Conservation (phyloP, 2,797 vertebrate species). For the Muscicapa striata region DNA sequence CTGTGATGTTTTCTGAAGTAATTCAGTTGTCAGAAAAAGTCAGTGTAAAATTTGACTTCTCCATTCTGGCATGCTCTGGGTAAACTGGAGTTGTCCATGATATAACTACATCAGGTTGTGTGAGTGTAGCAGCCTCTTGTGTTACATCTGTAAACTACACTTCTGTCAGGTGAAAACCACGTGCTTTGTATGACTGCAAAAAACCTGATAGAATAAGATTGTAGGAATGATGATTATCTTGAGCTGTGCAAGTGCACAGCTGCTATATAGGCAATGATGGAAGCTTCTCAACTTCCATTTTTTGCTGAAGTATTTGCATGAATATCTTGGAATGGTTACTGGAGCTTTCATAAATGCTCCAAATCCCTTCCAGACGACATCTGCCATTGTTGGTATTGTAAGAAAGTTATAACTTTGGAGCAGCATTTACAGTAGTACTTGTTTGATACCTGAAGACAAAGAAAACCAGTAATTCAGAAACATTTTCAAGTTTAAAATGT, state of each 20-base stretch:
- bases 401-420: not conserved
- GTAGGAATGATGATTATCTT: not conserved
- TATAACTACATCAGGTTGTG: not conserved
- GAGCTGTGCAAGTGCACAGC: not conserved
- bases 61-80: not conserved
- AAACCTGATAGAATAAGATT: not conserved
- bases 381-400: not conserved
- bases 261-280: not conserved
- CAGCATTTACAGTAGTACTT: not conserved
- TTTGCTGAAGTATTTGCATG: not conserved
- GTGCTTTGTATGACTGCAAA: not conserved
- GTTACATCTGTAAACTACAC: conserved; percentile 22
- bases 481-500: not conserved
- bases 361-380: not conserved
- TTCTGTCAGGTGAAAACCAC: not conserved
- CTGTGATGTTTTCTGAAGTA: not conserved
- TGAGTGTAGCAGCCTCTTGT: conserved; percentile 58
- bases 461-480: not conserved
- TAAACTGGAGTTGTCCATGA: not conserved
- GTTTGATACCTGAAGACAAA: not conserved
- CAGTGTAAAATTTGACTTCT: not conserved
- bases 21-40: conserved; percentile 6
- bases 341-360: not conserved
- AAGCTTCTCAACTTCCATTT: not conserved
- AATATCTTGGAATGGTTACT: not conserved